These are phyloP conservation scores for Sylvia atricapilla DNA, from an alignment of 2,113 vertebrate genomes.

Conservation along the genomic window DNA sequence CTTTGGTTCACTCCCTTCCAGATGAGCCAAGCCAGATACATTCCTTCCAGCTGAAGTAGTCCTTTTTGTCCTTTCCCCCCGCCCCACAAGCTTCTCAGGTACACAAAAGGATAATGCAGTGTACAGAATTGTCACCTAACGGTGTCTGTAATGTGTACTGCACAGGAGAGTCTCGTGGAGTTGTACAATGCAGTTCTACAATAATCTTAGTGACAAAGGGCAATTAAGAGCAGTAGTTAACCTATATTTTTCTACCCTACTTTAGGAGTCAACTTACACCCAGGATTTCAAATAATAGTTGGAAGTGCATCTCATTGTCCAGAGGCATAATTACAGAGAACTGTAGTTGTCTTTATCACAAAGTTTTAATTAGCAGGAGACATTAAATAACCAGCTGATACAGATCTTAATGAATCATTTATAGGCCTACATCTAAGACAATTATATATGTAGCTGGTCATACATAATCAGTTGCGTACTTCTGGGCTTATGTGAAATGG, in stretches of 20 bases:
- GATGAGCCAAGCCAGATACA: neutral
- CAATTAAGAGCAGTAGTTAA: conserved; percentile 48
- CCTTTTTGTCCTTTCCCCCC: neutral
- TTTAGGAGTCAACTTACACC: neutral
- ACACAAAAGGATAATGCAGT: neutral
- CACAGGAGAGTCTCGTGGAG: neutral
- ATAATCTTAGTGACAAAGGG: neutral
- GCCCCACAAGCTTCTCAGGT: neutral
- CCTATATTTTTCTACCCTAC: conserved; percentile 41
- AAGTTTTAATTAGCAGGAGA: conserved; percentile 64
- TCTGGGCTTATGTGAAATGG: neutral
- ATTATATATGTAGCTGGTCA: conserved; percentile 33
- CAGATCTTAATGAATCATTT: conserved; percentile 65
- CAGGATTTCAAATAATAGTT: conserved; percentile 5
- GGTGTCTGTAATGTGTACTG: neutral
- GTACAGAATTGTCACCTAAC: neutral
- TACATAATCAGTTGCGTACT: neutral
- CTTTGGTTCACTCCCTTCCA: neutral
- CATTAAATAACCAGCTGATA: conserved; percentile 60
- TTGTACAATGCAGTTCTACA: neutral
- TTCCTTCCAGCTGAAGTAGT: neutral
- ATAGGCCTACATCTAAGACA: conserved; percentile 43
- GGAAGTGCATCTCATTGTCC: neutral
- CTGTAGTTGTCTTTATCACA: conserved; percentile 27
- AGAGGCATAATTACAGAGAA: conserved; percentile 56